Percentiles rank a stretch among this genome's conserved stretches.
phyloP scores from a whole-genome alignment of 2,797 vertebrate genomes.

The Tiaroga cobitis region DNA sequence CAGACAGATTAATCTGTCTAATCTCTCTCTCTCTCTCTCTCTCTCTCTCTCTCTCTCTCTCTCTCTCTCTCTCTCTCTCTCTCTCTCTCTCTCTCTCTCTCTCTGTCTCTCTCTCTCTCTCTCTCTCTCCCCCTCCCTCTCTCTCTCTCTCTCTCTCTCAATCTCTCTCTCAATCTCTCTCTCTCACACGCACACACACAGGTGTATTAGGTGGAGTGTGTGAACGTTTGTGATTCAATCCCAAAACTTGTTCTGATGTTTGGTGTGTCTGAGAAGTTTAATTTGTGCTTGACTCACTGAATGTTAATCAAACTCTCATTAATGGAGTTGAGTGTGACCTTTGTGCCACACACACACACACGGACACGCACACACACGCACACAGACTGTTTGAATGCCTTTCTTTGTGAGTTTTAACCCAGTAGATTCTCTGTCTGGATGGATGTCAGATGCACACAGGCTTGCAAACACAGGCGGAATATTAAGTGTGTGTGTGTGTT shows the following conservation, averaged over 20 bases:
- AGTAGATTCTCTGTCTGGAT: conserved; percentile 8
- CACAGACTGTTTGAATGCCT: background rate
- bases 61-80: background rate
- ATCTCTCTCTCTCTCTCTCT: background rate
- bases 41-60: background rate
- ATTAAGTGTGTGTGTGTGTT: conserved; percentile 42
- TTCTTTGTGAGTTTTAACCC: conserved; percentile 33
- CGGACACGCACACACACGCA: background rate
- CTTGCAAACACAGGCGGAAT: conserved; percentile 42
- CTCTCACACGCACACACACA: background rate
- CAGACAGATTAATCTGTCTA: conserved; percentile 43
- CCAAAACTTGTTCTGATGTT: background rate
- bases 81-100: background rate
- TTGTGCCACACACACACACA: background rate
- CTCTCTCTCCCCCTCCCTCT: background rate
- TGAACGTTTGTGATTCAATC: conserved; percentile 2
- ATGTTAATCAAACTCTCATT: conserved; percentile 45
- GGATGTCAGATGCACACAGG: conserved; percentile 16
- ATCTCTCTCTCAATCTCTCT: background rate
- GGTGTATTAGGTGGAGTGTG: background rate
- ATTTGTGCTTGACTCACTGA: conserved; percentile 20
- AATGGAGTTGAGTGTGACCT: conserved; percentile 36
- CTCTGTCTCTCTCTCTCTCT: too few relatives aligned
- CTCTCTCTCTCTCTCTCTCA: background rate
- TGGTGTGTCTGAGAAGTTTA: background rate